phyloP scores from a whole-genome alignment of 2,113 vertebrate species.

The Hippocampus zosterae region DNA sequence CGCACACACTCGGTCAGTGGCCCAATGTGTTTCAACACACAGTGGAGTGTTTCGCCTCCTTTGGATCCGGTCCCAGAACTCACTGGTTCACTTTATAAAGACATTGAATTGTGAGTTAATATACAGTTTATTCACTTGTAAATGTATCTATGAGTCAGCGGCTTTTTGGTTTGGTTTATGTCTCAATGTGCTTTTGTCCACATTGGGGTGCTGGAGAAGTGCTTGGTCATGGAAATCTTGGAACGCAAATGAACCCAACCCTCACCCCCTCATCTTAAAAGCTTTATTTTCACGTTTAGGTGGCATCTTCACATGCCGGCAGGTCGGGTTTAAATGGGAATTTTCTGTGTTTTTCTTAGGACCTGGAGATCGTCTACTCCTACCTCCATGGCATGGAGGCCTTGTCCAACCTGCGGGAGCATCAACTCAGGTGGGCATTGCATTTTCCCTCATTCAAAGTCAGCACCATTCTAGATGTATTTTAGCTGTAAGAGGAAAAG shows the following conservation, averaged over 20 bases:
- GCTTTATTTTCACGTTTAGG: not conserved
- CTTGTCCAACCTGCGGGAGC: constrained; percentile 92
- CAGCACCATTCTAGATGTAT: no score
- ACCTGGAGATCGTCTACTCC: constrained; percentile 97
- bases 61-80: constrained; percentile 50
- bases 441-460: no score
- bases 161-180: constrained; percentile 3
- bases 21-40: constrained; percentile 46
- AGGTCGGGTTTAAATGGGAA: not conserved
- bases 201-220: not conserved
- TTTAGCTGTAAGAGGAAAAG: no score
- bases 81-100: constrained; percentile 59
- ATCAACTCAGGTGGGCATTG: constrained; percentile 85
- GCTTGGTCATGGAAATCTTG: not conserved
- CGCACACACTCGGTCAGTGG: constrained; percentile 17
- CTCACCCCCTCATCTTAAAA: not conserved
- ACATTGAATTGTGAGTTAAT: constrained; percentile 58
- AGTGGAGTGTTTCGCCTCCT: constrained; percentile 63
- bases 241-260: not conserved
- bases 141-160: not conserved
- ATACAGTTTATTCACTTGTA: constrained; percentile 9
- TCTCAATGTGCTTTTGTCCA: constrained; percentile 1
- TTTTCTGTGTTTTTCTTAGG: constrained; percentile 66
- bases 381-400: constrained; percentile 99
- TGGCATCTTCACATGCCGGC: not conserved